Evolutionary conservation across 2,113 vertebrate species (phyloP).

Genomic region (Seriola rivoliana): DNA sequence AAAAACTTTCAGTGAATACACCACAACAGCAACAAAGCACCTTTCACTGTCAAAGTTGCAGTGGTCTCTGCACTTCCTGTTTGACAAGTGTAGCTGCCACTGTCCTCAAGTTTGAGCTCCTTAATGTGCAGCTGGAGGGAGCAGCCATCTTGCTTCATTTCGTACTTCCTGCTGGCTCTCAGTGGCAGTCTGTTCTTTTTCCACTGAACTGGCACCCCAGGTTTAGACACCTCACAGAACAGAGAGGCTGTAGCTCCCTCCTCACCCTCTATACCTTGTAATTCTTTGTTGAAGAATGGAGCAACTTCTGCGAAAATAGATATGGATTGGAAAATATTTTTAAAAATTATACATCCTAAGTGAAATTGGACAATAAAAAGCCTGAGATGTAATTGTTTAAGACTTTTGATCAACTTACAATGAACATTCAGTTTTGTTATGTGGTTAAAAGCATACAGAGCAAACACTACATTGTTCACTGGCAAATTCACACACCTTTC

Average conservation of each 20-base stretch:
- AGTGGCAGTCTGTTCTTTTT: constrained; percentile 79
- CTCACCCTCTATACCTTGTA: constrained; percentile 78
- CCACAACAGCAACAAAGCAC: neutral
- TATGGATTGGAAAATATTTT: neutral
- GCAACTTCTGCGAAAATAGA: constrained; percentile 3
- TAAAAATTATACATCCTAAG: neutral
- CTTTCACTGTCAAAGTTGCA: constrained; percentile 55
- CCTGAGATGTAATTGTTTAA: neutral
- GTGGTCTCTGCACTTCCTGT: constrained; percentile 81
- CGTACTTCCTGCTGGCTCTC: constrained; percentile 77
- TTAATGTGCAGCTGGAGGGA: constrained; percentile 80
- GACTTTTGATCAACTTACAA: neutral
- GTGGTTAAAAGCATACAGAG: too few relatives aligned
- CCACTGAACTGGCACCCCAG: constrained; percentile 80
- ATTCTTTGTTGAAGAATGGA: constrained; percentile 75
- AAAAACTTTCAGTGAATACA: neutral
- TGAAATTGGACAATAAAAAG: neutral
- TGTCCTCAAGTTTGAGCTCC: constrained; percentile 75
- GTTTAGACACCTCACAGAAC: constrained; percentile 84
- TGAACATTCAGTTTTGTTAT: too few relatives aligned
- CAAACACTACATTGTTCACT: neutral
- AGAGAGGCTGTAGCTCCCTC: constrained; percentile 77
- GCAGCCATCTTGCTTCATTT: constrained; percentile 83
- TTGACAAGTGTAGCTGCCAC: constrained; percentile 86
- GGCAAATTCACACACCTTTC: constrained; percentile 81